A percentile compares a stretch with the other conserved stretches of the same genome.
Conservation (phyloP, 2,888 invertebrate species). For the Andrena marginata region DNA sequence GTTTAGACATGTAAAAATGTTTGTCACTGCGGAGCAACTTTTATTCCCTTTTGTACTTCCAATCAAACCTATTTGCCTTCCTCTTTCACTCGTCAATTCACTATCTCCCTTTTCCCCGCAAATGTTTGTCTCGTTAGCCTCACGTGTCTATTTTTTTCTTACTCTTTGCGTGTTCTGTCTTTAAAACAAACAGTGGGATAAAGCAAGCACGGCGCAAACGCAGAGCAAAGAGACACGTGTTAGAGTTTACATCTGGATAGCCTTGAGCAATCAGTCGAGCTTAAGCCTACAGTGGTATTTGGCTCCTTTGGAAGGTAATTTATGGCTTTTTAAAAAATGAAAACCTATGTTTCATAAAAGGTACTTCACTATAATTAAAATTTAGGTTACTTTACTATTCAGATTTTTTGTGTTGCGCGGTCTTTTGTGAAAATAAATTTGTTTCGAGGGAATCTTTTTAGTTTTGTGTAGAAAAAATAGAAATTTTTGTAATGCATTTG, state of each 20-base stretch:
- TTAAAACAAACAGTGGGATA: conserved; percentile 1
- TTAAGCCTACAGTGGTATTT: neutral
- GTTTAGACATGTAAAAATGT: neutral
- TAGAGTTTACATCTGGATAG: neutral
- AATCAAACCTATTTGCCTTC: conserved; percentile 3
- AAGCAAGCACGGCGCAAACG: neutral
- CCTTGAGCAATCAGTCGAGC: neutral
- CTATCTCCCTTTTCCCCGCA: neutral
- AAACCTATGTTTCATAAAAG: neutral
- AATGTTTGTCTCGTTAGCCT: neutral
- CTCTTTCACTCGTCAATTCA: neutral
- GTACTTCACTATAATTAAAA: too few species aligned
- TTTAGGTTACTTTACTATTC: too few species aligned
- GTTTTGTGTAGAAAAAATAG: too few species aligned
- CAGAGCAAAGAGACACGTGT: neutral
- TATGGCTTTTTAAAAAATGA: neutral
- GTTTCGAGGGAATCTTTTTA: too few species aligned
- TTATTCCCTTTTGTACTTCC: neutral
- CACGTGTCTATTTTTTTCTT: neutral
- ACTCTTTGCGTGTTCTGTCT: neutral
- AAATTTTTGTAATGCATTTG: too few species aligned
- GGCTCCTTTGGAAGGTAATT: neutral
- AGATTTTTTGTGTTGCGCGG: too few species aligned
- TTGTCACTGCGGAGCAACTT: neutral
- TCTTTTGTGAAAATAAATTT: too few species aligned